Evolutionary conservation across 1,140 invertebrate genomes (phyloP).

Genomic region (Palaemon carinicauda): DNA sequence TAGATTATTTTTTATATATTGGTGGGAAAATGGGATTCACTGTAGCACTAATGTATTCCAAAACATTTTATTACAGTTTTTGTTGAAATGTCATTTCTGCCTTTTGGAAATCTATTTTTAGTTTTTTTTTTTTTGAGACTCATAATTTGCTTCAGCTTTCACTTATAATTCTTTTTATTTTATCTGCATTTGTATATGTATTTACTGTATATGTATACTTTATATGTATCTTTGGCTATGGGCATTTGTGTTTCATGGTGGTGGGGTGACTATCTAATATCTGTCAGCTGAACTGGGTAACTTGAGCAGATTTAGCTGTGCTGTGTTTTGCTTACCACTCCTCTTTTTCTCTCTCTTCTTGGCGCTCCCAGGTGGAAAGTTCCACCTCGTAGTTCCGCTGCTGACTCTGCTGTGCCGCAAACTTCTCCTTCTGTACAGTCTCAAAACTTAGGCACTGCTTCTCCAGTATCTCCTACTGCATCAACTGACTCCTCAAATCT

Average conservation of each 20-base stretch:
- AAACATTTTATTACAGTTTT: no score
- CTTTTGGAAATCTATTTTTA: no score
- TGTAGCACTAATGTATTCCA: no score
- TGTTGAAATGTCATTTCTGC: no score
- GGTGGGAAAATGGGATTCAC: no score
- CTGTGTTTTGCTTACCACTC: background rate
- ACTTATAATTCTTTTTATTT: background rate
- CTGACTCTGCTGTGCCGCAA: conserved; percentile 21
- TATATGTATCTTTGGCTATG: background rate
- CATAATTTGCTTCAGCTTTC: no score
- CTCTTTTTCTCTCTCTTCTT: background rate
- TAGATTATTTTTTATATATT: no score
- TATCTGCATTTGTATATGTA: background rate
- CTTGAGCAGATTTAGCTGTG: background rate
- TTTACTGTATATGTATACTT: no score
- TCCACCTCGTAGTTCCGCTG: conserved; percentile 24
- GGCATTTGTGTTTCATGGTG: background rate
- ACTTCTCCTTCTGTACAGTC: background rate
- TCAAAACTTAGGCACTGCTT: background rate
- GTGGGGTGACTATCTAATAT: background rate
- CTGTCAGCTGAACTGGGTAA: background rate
- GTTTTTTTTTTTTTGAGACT: no score
- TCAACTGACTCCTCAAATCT: background rate
- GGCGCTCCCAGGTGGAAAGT: conserved; percentile 31
- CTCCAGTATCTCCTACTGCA: background rate